Conservation (phyloP, 2,888 invertebrate genomes). For the Conistra vaccinii region DNA sequence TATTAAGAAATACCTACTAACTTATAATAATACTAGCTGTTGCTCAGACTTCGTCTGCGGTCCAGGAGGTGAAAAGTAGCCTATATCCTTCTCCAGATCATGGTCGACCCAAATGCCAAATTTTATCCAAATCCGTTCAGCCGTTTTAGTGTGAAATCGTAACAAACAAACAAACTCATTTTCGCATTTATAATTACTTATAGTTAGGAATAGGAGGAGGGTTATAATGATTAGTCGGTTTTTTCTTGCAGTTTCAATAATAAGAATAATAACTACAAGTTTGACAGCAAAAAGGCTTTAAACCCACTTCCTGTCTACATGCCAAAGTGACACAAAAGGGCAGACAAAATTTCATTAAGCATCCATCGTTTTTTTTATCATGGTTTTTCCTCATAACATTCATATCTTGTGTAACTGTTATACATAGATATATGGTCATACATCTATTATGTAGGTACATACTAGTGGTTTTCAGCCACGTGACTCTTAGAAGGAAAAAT, state of each 20-base stretch:
- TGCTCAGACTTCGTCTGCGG: too few species aligned
- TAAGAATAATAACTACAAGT: neutral
- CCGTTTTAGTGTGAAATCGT: too few species aligned
- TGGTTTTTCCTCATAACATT: conserved; percentile 47
- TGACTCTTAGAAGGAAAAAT: conserved; percentile 57
- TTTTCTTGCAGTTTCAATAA: neutral
- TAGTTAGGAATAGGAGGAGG: too few species aligned
- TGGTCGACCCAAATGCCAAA: too few species aligned
- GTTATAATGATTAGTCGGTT: too few species aligned
- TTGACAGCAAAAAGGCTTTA: conserved; percentile 24
- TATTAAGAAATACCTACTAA: neutral
- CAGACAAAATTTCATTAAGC: conserved; percentile 39
- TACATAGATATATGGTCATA: conserved; percentile 6
- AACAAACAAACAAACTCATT: too few species aligned
- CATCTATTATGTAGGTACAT: neutral
- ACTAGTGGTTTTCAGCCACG: conserved; percentile 54
- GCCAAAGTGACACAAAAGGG: conserved; percentile 1
- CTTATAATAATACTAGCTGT: neutral
- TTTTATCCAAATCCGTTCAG: too few species aligned
- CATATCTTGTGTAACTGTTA: conserved; percentile 20
- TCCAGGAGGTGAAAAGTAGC: too few species aligned
- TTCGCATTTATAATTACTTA: too few species aligned
- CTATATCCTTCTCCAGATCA: too few species aligned
- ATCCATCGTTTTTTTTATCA: conserved; percentile 28
- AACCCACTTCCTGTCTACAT: conserved; percentile 22